Evolutionary conservation across 2,888 invertebrate species (phyloP), one percentile per base, ranked within the genome.

Genomic region (Caenorhabditis japonica): DNA sequence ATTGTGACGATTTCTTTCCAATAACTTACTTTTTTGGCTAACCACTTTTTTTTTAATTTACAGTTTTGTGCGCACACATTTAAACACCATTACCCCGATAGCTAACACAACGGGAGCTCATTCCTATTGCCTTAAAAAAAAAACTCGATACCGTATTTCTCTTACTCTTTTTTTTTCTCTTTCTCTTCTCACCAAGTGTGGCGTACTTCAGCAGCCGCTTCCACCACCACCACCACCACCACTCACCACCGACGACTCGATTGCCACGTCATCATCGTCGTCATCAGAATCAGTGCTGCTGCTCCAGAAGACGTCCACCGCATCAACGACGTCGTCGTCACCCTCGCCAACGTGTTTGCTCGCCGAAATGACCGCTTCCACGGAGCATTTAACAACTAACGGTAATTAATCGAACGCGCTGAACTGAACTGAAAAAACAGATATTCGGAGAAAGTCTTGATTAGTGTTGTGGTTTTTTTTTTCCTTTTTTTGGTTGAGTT

Each of bases 341-440:
- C 36, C 58, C 17, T 25, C 47, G 21, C 38, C 59, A 5, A 30
- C 30, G 30, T 30, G 30, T 30, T 30, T 51, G 43, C 38, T 47
- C 21, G 51, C 47, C 55, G 71, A 64, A 27, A 71, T 71, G 71
- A 71, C 71, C 62, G 71, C 71, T 64, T 71, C 71, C 38, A 33
- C 58, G 59, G 62, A 71, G 19, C 56, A 56, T 56, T 23, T 62
- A 71, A 71, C 71, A 52, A 44, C 71, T 71, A 71, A 71, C 61
- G 71, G 71, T 71, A 70, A 60, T 34, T 46, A 17, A 39, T 41
- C 10, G 5, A 30, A 30, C 30, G 10, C 30, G 10, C 30, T 30
- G 30, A 30, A 30, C 10, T n/a, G n/a, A n/a, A n/a, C 21, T 13
- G 25, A 25, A 15, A 56, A 34, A 39, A 30, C 21, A 4, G 17